phyloP scores from a whole-genome alignment of 2,888 invertebrate genomes.

The Ennomos erosarius region DNA sequence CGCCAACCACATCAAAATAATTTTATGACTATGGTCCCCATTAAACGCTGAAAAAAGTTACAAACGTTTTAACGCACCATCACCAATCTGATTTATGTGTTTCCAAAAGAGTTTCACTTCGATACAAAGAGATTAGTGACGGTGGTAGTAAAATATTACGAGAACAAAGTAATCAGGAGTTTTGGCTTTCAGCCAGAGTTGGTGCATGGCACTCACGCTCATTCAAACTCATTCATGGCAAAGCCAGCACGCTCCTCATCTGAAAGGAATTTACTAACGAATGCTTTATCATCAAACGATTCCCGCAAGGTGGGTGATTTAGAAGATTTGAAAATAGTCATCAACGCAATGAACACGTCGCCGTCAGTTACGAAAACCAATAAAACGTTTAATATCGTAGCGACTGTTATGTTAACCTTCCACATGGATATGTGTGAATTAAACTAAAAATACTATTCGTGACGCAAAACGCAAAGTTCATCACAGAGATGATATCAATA shows the following conservation, averaged over 20 bases:
- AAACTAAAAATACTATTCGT: slow-evolving; percentile 55
- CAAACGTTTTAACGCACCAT: slow-evolving; percentile 54
- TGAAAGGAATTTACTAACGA: slow-evolving; percentile 21
- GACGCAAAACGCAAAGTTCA: slow-evolving; percentile 63
- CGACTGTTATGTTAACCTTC: slow-evolving; percentile 49
- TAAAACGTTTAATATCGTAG: slow-evolving; percentile 37
- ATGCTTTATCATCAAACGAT: slow-evolving; percentile 6
- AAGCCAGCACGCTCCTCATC: slow-evolving; percentile 17
- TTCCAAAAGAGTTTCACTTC: slow-evolving; percentile 54
- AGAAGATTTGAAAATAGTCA: slow-evolving; percentile 21
- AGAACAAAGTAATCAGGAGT: slow-evolving; percentile 64
- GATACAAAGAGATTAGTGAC: slow-evolving; percentile 49
- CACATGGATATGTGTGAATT: slow-evolving; percentile 48
- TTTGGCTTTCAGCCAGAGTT: slow-evolving; percentile 62
- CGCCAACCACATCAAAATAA: slow-evolving; percentile 54
- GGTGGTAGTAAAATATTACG: slow-evolving; percentile 58
- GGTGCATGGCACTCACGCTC: slow-evolving; percentile 43
- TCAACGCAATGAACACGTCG: slow-evolving; percentile 16
- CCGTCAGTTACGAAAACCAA: slow-evolving; percentile 31
- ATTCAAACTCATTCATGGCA: slow-evolving; percentile 65
- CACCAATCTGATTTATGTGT: slow-evolving; percentile 57
- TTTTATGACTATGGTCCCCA: slow-evolving; percentile 47
- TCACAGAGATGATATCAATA: slow-evolving; percentile 57
- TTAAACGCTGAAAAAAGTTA: slow-evolving; percentile 48
- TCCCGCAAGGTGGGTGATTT: not conserved